Evolutionary conservation across 2,113 vertebrate species (phyloP).

Genomic region (Bostrychus sinensis): DNA sequence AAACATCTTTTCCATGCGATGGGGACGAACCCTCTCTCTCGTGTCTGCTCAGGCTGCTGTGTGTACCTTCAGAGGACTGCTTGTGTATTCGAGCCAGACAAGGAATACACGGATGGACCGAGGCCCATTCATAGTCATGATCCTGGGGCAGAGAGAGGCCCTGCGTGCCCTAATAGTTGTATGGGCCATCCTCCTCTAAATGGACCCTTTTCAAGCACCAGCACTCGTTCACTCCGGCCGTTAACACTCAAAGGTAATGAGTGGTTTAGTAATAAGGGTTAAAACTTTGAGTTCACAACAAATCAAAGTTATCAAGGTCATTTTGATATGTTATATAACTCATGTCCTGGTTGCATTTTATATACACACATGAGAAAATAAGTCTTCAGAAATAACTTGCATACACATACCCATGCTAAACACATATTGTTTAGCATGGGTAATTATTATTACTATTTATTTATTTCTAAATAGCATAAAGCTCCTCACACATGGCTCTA

Average conservation of each 20-base stretch:
- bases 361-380: neutral
- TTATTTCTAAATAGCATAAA: too few species aligned
- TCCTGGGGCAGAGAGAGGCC: slow-evolving; percentile 43
- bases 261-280: neutral
- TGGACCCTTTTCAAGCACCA: slow-evolving; percentile 24
- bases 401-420: too few species aligned
- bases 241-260: slow-evolving; percentile 1
- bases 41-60: neutral
- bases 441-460: too few species aligned
- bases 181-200: slow-evolving; percentile 36
- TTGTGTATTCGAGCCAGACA: slow-evolving; percentile 83
- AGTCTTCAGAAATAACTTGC: too few species aligned
- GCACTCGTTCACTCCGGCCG: slow-evolving; percentile 3
- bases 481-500: too few species aligned
- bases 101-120: slow-evolving; percentile 63
- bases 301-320: neutral
- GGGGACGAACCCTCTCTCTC: neutral
- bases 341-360: neutral
- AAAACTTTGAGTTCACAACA: neutral
- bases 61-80: neutral
- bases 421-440: too few species aligned
- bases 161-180: slow-evolving; percentile 38
- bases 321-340: neutral
- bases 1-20: neutral
- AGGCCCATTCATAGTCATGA: slow-evolving; percentile 77